These are phyloP conservation scores for Keiferia lycopersicella DNA, from an alignment of 2,888 invertebrate genomes.

Conservation along the genomic window DNA sequence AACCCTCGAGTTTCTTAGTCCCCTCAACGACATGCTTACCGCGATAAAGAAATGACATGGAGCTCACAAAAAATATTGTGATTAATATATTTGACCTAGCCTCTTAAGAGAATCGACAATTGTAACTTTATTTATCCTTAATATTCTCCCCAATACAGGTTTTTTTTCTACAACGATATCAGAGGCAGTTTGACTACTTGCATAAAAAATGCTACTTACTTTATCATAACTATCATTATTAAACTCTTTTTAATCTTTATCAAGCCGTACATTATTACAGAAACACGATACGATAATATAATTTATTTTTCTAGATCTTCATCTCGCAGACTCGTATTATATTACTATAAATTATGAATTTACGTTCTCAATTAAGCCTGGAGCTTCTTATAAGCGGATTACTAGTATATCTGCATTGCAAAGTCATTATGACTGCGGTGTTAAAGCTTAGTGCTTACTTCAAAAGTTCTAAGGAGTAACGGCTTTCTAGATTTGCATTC, in stretches of 20 bases:
- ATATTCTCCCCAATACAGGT: too few species aligned
- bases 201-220: too few species aligned
- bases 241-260: constrained; percentile 32
- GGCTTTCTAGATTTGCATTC: constrained; percentile 5
- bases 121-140: too few species aligned
- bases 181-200: too few species aligned
- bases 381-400: constrained; percentile 17
- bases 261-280: constrained; percentile 21
- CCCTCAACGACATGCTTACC: too few species aligned
- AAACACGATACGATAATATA: not conserved
- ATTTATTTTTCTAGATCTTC: constrained; percentile 1
- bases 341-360: constrained; percentile 9
- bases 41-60: too few species aligned
- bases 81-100: too few species aligned
- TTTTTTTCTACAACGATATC: too few species aligned
- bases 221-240: not conserved
- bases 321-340: not conserved
- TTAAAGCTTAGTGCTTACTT: constrained; percentile 10
- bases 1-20: too few species aligned
- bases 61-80: too few species aligned
- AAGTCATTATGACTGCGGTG: constrained; percentile 15
- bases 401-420: constrained; percentile 7
- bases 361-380: constrained; percentile 15
- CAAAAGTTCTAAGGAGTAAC: constrained; percentile 4
- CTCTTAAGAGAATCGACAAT: too few species aligned